A percentile compares a stretch with the other conserved stretches of the same genome.
phyloP scores from a whole-genome alignment of 2,113 vertebrate genomes.

The Passer montanus region DNA sequence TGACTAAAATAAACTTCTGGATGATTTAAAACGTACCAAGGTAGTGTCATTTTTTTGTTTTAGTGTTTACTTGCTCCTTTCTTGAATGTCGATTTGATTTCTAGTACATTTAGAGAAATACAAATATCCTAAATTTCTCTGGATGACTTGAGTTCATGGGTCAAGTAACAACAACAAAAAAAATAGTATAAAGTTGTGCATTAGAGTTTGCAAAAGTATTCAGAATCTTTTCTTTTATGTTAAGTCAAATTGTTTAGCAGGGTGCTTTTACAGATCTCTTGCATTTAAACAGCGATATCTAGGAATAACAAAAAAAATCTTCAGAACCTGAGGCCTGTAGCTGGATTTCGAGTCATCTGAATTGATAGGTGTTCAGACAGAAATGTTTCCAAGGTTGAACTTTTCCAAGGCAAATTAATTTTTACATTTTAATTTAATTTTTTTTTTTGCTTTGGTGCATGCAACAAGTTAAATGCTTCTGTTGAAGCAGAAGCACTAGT shows the following conservation, averaged over 20 bases:
- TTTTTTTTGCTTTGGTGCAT: background rate
- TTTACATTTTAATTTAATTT: background rate
- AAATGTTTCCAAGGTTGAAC: background rate
- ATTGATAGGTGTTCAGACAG: background rate
- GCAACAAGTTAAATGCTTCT: fast-evolving
- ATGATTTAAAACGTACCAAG: background rate
- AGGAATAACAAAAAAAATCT: background rate
- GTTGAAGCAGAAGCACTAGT: background rate
- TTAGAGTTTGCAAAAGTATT: background rate
- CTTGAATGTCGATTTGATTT: background rate
- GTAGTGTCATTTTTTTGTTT: background rate
- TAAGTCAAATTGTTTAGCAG: background rate
- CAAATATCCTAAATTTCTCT: background rate
- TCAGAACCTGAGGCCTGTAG: background rate
- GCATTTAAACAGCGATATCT: background rate
- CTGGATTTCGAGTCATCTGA: background rate
- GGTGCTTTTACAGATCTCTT: background rate
- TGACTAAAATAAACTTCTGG: background rate
- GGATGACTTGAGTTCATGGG: background rate
- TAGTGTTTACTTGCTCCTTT: background rate
- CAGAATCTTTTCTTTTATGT: background rate
- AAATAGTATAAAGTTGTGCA: background rate
- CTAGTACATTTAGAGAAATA: background rate
- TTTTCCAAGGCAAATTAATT: background rate
- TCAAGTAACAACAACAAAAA: background rate